Evolutionary conservation across 2,888 invertebrate genomes (phyloP).

Genomic region (Artemia sinica): DNA sequence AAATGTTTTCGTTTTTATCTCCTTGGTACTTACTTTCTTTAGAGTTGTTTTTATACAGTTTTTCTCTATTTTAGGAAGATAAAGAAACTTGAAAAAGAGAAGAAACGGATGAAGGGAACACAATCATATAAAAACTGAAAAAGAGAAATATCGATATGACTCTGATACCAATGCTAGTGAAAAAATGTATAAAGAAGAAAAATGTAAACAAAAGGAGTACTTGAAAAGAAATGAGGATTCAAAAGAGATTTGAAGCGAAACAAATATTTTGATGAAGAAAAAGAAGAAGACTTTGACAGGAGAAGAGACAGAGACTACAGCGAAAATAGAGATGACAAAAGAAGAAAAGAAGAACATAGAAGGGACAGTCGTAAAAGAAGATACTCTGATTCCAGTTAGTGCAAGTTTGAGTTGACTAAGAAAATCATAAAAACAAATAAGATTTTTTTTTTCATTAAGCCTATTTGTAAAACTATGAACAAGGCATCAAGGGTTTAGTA

Average conservation of each 20-base stretch:
- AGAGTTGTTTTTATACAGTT: too few species aligned
- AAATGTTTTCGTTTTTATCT: too few species aligned
- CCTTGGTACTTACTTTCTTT: too few species aligned
- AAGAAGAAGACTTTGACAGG: too few species aligned
- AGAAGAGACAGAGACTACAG: neutral
- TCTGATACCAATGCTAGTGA: neutral
- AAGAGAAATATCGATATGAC: neutral
- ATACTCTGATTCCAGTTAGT: neutral
- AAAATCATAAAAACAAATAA: too few species aligned
- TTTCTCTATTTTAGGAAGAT: neutral
- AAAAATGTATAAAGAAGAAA: neutral
- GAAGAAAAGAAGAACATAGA: neutral
- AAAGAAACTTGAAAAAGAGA: slow-evolving; percentile 10
- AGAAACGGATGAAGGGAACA: neutral
- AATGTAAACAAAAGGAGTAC: neutral
- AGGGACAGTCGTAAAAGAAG: neutral
- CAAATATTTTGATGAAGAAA: neutral
- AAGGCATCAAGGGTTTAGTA: too few species aligned
- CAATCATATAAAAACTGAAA: neutral
- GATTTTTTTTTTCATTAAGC: too few species aligned
- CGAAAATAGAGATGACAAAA: neutral
- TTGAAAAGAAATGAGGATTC: neutral
- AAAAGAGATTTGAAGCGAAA: neutral
- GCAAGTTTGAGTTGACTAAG: too few species aligned
- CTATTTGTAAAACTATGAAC: too few species aligned